Conservation (phyloP, 2,797 vertebrate species). For the Crax fasciolata region DNA sequence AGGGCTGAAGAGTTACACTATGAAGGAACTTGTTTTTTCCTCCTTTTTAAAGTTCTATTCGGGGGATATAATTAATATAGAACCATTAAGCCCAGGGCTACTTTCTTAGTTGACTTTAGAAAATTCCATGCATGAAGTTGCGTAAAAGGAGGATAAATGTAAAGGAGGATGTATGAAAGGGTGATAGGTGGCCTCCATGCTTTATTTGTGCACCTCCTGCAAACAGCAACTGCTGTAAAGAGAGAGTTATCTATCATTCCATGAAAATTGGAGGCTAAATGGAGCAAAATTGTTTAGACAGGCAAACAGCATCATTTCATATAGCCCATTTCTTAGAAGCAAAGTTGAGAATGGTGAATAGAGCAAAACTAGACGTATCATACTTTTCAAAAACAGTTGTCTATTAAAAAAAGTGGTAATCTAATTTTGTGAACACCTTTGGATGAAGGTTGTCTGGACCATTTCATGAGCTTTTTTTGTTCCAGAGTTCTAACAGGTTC, state of each 20-base stretch:
- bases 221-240: not conserved
- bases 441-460: not conserved
- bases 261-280: not conserved
- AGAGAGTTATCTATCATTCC: not conserved
- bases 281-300: not conserved
- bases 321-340: not conserved
- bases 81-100: not conserved
- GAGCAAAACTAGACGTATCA: not conserved
- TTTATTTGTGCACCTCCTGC: not conserved
- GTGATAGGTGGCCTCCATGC: not conserved
- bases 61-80: not conserved
- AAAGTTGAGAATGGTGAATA: not conserved
- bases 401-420: not conserved
- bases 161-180: no score
- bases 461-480: not conserved
- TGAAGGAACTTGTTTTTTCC: not conserved
- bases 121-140: not conserved
- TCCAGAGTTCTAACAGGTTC: not conserved
- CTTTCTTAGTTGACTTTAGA: not conserved
- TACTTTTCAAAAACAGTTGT: not conserved
- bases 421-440: not conserved
- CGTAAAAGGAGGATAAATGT: no score
- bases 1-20: not conserved
- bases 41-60: not conserved
- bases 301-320: not conserved